Evolutionary conservation across 2,113 vertebrate genomes (phyloP).

Genomic region (Pelvicachromis taeniatus): DNA sequence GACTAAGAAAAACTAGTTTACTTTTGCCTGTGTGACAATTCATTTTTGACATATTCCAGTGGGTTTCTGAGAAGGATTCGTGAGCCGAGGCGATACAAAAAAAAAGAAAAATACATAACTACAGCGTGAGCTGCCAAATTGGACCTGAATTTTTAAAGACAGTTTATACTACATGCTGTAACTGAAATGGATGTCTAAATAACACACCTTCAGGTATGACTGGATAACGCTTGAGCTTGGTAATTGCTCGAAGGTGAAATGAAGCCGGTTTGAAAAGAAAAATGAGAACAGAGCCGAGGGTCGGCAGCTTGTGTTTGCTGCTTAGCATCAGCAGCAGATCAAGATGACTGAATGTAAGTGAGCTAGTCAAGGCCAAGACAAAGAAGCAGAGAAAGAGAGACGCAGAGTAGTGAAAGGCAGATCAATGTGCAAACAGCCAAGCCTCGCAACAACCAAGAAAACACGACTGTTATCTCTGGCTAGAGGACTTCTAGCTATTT

Average conservation of each 20-base stretch:
- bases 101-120: not conserved
- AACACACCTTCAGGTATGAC: not conserved
- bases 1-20: conserved; percentile 19
- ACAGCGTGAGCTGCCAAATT: not conserved
- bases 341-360: conserved; percentile 23
- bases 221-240: not conserved
- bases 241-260: conserved; percentile 18
- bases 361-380: conserved; percentile 41
- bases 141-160: not conserved
- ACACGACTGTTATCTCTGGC: not conserved
- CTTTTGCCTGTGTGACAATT: conserved; percentile 14
- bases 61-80: not conserved
- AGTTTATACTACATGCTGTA: not conserved
- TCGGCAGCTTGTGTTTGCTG: conserved; percentile 20
- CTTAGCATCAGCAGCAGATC: conserved; percentile 20
- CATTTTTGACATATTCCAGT: conserved; percentile 14
- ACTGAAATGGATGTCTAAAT: not conserved
- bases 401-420: conserved; percentile 29
- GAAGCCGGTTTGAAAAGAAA: not conserved
- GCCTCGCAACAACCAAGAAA: not conserved
- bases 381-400: conserved; percentile 44
- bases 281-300: not conserved
- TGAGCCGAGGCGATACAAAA: not conserved
- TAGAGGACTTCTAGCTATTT: not conserved
- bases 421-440: conserved; percentile 48